Percentiles rank a stretch among this genome's conserved stretches.
These are phyloP conservation scores for Synanthedon vespiformis DNA, from an alignment of 2,888 invertebrate species.

Conservation along the genomic window DNA sequence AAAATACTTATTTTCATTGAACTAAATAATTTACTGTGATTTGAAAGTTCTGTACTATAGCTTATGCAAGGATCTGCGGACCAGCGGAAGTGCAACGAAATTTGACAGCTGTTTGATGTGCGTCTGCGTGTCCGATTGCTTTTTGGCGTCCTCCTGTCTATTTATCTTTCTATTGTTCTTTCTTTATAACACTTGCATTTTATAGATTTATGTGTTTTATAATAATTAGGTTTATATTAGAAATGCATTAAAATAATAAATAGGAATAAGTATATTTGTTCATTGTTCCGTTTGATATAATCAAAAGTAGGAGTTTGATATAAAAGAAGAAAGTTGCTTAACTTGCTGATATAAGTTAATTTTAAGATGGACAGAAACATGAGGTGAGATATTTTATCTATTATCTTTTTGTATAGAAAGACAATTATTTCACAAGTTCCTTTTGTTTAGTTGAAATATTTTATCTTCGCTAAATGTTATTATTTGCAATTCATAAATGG, in stretches of 20 bases:
- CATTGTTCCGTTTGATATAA: neutral
- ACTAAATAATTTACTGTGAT: too few relatives aligned
- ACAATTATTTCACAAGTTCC: too few relatives aligned
- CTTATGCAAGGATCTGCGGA: conserved; percentile 9
- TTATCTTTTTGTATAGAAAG: neutral
- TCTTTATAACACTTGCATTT: conserved; percentile 24
- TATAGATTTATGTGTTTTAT: neutral
- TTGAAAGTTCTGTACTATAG: too few relatives aligned
- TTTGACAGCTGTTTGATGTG: conserved; percentile 31
- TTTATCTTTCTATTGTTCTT: conserved; percentile 44
- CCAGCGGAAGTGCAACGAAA: conserved; percentile 26
- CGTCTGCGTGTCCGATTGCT: conserved; percentile 10
- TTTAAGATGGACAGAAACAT: conserved; percentile 51
- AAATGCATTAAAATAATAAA: conserved; percentile 31
- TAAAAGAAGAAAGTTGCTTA: too few relatives aligned
- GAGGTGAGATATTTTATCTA: conserved; percentile 40
- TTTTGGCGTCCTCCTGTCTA: conserved; percentile 47
- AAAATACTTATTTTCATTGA: too few relatives aligned
- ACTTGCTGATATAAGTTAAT: neutral
- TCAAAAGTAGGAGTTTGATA: neutral
- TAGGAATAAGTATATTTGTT: conserved; percentile 22
- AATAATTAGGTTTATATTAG: conserved; percentile 19
- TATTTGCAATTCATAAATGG: too few relatives aligned
- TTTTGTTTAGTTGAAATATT: too few relatives aligned
- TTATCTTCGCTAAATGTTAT: too few relatives aligned